phyloP scores from a whole-genome alignment of 2,113 vertebrate genomes.

The Indicator maculatus region DNA sequence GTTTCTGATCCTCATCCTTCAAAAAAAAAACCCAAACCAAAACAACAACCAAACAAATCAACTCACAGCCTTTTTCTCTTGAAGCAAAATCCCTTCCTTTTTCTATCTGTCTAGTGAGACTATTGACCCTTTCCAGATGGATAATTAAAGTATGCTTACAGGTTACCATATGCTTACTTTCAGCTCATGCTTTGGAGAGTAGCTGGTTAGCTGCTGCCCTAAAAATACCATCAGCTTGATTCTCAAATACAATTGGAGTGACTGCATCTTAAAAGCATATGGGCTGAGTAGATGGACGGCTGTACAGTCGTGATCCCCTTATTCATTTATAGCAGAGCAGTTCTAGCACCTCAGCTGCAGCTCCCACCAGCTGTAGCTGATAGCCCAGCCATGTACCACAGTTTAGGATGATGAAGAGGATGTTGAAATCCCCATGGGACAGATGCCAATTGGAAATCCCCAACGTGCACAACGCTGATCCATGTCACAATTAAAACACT shows the following conservation, averaged over 20 bases:
- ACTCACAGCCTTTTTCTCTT: neutral
- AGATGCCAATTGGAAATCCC: neutral
- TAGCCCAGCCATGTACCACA: neutral
- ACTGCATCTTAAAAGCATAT: neutral
- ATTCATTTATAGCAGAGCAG: neutral
- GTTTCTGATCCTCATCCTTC: neutral
- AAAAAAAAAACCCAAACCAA: neutral
- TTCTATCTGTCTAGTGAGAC: neutral
- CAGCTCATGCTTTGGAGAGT: neutral
- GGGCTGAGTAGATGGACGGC: neutral
- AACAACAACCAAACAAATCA: too few relatives aligned
- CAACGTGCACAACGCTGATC: neutral
- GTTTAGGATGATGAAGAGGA: neutral
- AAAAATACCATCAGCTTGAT: too few relatives aligned
- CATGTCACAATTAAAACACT: neutral
- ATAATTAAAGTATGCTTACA: neutral
- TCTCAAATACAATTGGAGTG: neutral
- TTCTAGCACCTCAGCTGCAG: neutral
- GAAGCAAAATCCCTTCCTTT: neutral
- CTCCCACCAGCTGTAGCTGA: neutral
- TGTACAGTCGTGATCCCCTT: neutral
- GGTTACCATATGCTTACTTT: neutral
- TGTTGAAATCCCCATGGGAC: rapidly evolving
- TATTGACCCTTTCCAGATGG: neutral
- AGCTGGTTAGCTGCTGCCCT: neutral